Conservation (phyloP, 2,888 invertebrate genomes). For the Seladonia tumulorum region DNA sequence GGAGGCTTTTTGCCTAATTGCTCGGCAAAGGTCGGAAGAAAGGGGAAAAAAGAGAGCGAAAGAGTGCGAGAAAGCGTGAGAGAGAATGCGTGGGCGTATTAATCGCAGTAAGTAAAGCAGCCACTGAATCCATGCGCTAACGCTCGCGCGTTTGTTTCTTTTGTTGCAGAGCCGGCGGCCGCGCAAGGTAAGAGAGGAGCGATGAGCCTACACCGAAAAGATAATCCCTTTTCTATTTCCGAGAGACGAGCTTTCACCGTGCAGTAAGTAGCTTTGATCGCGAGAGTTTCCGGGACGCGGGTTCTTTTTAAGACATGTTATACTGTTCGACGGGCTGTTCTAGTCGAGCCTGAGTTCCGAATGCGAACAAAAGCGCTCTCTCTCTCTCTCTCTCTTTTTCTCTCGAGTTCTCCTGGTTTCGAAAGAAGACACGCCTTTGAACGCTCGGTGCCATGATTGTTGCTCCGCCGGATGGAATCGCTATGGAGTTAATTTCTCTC, state of each 20-base stretch:
- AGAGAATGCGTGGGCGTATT: constrained; percentile 11
- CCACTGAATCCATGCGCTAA: not conserved
- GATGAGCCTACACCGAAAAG: not conserved
- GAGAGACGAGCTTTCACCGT: constrained; percentile 4
- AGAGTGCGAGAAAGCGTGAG: not conserved
- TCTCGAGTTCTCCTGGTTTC: not conserved
- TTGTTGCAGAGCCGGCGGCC: constrained; percentile 47
- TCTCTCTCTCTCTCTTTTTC: not conserved
- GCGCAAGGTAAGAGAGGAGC: constrained; percentile 41
- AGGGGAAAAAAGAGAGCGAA: not conserved
- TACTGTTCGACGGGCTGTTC: not conserved
- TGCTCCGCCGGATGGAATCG: not conserved
- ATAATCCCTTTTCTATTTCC: not conserved
- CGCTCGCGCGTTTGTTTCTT: constrained; percentile 37
- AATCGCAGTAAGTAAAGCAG: constrained; percentile 50
- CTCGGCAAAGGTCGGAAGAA: not conserved
- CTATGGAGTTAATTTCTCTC: not conserved
- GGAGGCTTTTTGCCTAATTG: constrained; percentile 51
- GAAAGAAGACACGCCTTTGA: not conserved
- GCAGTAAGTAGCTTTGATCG: constrained; percentile 41
- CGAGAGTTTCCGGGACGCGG: not conserved
- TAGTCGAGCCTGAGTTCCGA: not conserved
- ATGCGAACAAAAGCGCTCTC: not conserved
- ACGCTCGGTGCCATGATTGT: not conserved
- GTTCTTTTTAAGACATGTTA: not conserved